Percentiles rank a stretch among this genome's conserved stretches.
Evolutionary conservation across 2,797 vertebrate genomes (phyloP).

Genomic region (Chaetodon trifasciatus): DNA sequence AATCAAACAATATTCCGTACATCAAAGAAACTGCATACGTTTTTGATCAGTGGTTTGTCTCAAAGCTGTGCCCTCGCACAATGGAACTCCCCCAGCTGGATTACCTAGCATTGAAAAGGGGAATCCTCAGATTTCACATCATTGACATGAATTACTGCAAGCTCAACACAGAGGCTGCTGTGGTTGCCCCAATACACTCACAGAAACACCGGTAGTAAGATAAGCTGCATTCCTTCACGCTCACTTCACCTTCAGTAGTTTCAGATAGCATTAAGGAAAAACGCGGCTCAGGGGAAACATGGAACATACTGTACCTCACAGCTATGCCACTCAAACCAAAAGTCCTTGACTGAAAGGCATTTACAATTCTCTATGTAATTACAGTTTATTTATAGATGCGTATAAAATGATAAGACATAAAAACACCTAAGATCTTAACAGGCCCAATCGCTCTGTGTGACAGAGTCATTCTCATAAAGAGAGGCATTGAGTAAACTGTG

Average conservation of each 20-base stretch:
- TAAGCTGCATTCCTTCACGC: slow-evolving; percentile 47
- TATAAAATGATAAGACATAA: background rate
- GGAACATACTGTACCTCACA: background rate
- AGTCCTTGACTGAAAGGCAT: background rate
- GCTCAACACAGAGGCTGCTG: slow-evolving; percentile 13
- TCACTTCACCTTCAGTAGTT: slow-evolving; percentile 10
- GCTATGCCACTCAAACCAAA: background rate
- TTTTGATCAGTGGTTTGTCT: slow-evolving; percentile 2
- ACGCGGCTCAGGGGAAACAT: slow-evolving; percentile 10
- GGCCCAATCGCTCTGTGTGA: background rate
- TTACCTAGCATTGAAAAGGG: slow-evolving; percentile 10
- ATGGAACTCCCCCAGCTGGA: slow-evolving; percentile 60
- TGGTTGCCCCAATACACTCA: slow-evolving; percentile 53
- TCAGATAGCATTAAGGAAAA: slow-evolving; percentile 37
- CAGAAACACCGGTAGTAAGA: slow-evolving; percentile 45
- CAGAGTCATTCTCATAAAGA: slow-evolving; percentile 14
- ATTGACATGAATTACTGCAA: slow-evolving; percentile 44
- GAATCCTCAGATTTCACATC: slow-evolving; percentile 45
- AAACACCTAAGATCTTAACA: background rate
- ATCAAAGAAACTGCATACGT: background rate
- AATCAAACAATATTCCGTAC: background rate
- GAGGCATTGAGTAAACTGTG: slow-evolving; percentile 32
- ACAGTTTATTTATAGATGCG: background rate
- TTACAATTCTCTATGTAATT: background rate
- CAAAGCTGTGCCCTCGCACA: background rate